These are phyloP conservation scores for Jordanella pulchra DNA, from an alignment of 2,797 vertebrate species.

Conservation along the genomic window DNA sequence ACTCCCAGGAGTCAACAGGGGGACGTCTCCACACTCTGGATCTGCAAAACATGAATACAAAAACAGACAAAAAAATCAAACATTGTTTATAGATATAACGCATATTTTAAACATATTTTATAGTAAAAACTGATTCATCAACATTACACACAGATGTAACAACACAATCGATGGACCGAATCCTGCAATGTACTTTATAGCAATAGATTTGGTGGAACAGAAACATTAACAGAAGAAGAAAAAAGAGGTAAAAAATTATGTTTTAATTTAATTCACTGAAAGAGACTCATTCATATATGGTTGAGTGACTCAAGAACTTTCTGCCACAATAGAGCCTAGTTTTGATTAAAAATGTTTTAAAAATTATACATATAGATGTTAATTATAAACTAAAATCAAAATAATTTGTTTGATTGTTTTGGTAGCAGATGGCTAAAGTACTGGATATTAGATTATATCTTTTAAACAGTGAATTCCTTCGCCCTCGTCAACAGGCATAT, in stretches of 20 bases:
- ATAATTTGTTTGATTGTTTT: neutral
- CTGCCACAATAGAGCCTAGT: slow-evolving; percentile 49
- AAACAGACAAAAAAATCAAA: neutral
- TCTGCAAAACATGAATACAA: slow-evolving; percentile 78
- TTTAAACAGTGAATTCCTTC: neutral
- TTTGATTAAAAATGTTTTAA: neutral
- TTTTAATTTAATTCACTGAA: neutral
- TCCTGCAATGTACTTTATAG: slow-evolving; percentile 20
- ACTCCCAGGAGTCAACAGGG: slow-evolving; percentile 95
- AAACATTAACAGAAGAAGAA: slow-evolving; percentile 23
- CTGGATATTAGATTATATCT: neutral
- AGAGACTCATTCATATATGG: neutral
- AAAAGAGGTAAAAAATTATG: slow-evolving; percentile 12
- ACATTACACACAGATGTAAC: slow-evolving; percentile 8
- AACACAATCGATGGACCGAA: neutral
- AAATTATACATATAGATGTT: neutral
- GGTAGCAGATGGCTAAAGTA: neutral
- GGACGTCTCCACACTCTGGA: slow-evolving; percentile 96
- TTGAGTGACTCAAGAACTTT: slow-evolving; percentile 53
- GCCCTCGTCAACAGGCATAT: neutral
- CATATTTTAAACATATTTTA: neutral
- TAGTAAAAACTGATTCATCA: slow-evolving; percentile 3
- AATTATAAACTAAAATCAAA: no score
- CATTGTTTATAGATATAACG: neutral
- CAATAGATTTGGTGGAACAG: slow-evolving; percentile 10